These are phyloP conservation scores for Pachycephus smyrnensis DNA, from an alignment of 2,888 invertebrate species.

Conservation along the genomic window DNA sequence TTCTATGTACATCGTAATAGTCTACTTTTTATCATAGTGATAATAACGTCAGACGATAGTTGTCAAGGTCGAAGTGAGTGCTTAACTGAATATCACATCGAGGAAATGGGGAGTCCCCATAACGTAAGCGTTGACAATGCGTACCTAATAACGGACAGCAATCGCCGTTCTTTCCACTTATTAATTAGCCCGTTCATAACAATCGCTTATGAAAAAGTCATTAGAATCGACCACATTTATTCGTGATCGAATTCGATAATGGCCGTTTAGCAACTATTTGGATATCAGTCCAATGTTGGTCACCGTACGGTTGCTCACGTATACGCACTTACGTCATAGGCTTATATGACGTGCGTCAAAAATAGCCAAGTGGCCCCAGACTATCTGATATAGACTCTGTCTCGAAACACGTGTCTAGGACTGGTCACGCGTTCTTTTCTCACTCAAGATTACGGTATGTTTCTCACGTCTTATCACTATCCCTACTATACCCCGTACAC, in stretches of 20 bases:
- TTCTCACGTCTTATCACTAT: neutral
- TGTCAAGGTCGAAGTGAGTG: neutral
- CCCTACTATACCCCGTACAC: neutral
- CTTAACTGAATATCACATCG: neutral
- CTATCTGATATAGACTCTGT: slow-evolving; percentile 12
- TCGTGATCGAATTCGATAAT: neutral
- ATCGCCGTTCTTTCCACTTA: slow-evolving; percentile 21
- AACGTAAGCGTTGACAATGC: neutral
- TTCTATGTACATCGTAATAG: neutral
- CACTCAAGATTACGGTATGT: neutral
- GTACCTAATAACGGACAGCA: slow-evolving; percentile 11
- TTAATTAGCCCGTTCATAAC: slow-evolving; percentile 22
- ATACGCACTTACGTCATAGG: slow-evolving; percentile 20
- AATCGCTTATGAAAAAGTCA: slow-evolving; percentile 24
- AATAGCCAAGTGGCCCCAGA: slow-evolving; percentile 54
- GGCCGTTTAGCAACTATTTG: neutral
- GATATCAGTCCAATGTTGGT: neutral
- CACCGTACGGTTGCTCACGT: slow-evolving; percentile 23
- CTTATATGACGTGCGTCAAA: slow-evolving; percentile 51
- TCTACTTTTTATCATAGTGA: neutral
- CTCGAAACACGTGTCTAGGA: neutral
- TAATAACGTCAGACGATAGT: neutral
- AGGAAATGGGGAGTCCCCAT: neutral
- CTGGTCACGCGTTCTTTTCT: neutral
- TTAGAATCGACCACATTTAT: slow-evolving; percentile 5